Evolutionary conservation across 2,888 invertebrate genomes (phyloP).

Genomic region (Eristalis intricaria): DNA sequence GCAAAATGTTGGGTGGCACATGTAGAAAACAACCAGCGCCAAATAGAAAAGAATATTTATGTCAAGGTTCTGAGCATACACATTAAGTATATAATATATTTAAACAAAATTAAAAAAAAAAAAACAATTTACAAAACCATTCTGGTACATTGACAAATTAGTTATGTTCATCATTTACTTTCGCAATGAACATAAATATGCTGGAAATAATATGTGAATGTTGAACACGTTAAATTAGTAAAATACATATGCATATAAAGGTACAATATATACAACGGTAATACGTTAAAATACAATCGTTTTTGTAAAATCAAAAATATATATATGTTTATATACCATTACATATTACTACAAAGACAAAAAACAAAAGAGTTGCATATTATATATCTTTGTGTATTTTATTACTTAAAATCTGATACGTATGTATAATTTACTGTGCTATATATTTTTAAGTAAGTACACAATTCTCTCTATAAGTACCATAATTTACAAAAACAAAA

Average conservation of each 20-base stretch:
- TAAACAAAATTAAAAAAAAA: slow-evolving; percentile 33
- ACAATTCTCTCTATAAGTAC: slow-evolving; percentile 32
- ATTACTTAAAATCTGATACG: slow-evolving; percentile 9
- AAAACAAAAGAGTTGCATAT: not conserved
- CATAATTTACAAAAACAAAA: slow-evolving; percentile 33
- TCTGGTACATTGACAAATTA: slow-evolving; percentile 6
- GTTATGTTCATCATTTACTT: slow-evolving; percentile 6
- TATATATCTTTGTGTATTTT: not conserved
- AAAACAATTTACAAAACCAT: slow-evolving; percentile 40
- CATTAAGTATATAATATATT: slow-evolving; percentile 49
- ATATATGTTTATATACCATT: not conserved
- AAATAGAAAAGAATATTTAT: not conserved
- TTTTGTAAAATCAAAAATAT: slow-evolving; percentile 10
- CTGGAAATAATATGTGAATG: not conserved
- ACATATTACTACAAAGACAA: not conserved
- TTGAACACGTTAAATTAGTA: not conserved
- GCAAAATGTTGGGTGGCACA: too few relatives aligned
- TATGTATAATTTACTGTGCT: slow-evolving; percentile 2
- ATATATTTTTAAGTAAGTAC: slow-evolving; percentile 26
- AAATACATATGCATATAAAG: not conserved
- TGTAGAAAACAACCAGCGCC: too few relatives aligned
- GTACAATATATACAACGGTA: slow-evolving; percentile 24
- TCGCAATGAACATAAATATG: not conserved
- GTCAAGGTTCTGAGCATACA: slow-evolving; percentile 19
- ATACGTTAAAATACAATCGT: slow-evolving; percentile 15